phyloP scores from a whole-genome alignment of 2,888 invertebrate species.

The Calameuta pallipes region DNA sequence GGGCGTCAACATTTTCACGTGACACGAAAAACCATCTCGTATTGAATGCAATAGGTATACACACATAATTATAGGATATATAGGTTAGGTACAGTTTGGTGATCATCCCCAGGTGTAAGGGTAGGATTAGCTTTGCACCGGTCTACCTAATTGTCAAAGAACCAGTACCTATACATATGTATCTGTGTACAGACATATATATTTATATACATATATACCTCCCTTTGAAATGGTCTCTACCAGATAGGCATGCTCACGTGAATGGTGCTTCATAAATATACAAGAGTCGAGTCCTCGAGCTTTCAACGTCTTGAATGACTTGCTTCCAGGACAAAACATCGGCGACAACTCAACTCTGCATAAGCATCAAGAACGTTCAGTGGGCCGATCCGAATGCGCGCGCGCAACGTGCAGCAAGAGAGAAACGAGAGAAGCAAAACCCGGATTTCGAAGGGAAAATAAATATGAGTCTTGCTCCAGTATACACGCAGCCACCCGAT shows the following conservation, averaged over 20 bases:
- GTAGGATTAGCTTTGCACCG: not conserved
- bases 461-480: constrained; percentile 2
- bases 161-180: constrained; percentile 2
- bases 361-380: constrained; percentile 3
- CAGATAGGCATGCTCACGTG: not conserved
- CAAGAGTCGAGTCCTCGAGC: constrained; percentile 9
- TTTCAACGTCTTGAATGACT: constrained; percentile 21
- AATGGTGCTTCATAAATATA: constrained; percentile 21
- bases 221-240: not conserved
- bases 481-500: not conserved
- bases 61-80: not conserved
- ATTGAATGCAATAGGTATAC: not conserved
- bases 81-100: not conserved
- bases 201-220: not conserved
- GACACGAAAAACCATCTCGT: not conserved
- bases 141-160: constrained; percentile 31
- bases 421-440: not conserved
- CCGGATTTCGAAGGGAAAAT: constrained; percentile 8
- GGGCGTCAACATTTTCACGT: not conserved
- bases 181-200: constrained; percentile 11
- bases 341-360: constrained; percentile 18
- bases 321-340: constrained; percentile 17
- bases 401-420: not conserved
- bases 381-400: constrained; percentile 8
- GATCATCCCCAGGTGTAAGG: not conserved